Conservation (phyloP, 2,888 invertebrate genomes). For the Yponomeuta evonymella region DNA sequence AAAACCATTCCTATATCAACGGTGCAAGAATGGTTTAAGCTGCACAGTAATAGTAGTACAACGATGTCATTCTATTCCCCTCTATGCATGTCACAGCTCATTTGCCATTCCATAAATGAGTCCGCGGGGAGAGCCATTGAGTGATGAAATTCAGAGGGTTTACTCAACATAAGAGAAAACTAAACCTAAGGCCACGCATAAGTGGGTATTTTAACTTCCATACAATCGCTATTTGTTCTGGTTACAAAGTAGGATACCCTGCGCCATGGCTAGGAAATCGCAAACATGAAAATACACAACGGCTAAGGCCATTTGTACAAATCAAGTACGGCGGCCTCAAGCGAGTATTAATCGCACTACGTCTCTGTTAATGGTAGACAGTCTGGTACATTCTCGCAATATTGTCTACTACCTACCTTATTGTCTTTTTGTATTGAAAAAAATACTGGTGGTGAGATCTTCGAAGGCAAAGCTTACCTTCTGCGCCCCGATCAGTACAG, state of each 20-base stretch:
- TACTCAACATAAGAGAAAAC: background rate
- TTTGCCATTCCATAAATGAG: conserved; percentile 73
- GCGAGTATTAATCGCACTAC: too few relatives aligned
- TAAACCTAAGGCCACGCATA: background rate
- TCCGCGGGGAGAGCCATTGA: conserved; percentile 42
- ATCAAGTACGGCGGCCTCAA: too few relatives aligned
- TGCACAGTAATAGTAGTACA: background rate
- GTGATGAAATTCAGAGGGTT: background rate
- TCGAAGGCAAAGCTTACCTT: background rate
- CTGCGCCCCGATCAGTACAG: background rate
- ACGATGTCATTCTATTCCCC: background rate
- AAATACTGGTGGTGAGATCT: background rate
- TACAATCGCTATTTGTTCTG: too few relatives aligned
- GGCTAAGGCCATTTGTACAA: too few relatives aligned
- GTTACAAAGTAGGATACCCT: too few relatives aligned
- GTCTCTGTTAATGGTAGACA: too few relatives aligned
- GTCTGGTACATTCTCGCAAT: too few relatives aligned
- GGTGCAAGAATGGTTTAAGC: background rate
- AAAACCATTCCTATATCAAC: background rate
- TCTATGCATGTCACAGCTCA: conserved; percentile 62
- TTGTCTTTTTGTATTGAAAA: too few relatives aligned
- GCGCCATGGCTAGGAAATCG: too few relatives aligned
- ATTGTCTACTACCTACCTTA: too few relatives aligned
- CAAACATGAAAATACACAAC: too few relatives aligned
- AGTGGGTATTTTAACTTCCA: background rate